Conservation (phyloP, 2,113 vertebrate species). For the Aix galericulata region DNA sequence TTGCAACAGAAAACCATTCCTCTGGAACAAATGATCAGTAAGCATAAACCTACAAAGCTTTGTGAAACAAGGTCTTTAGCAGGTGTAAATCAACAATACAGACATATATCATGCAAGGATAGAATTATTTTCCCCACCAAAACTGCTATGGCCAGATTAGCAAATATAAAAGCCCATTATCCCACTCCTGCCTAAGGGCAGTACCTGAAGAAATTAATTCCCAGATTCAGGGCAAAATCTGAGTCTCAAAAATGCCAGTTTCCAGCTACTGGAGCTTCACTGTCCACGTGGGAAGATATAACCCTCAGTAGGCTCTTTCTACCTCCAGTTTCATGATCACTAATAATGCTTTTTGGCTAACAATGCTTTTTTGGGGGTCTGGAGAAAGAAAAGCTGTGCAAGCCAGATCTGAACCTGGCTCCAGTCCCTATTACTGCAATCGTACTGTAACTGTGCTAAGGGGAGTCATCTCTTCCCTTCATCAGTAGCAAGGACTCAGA, state of each 20-base stretch:
- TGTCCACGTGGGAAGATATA: not conserved
- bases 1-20: not conserved
- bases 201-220: not conserved
- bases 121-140: not conserved
- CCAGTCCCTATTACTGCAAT: not conserved
- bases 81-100: not conserved
- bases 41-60: not conserved
- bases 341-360: not conserved
- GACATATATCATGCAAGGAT: fast-evolving
- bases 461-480: slow-evolving; percentile 37
- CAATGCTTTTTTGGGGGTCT: not conserved
- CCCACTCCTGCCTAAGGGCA: not conserved
- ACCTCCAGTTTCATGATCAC: not conserved
- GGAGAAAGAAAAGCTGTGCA: not conserved
- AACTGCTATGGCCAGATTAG: not conserved
- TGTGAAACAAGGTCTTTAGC: not conserved
- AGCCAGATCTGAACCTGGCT: not conserved
- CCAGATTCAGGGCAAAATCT: not conserved
- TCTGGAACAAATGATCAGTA: not conserved
- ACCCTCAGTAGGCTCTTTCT: not conserved
- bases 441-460: slow-evolving; percentile 16
- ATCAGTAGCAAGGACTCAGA: slow-evolving; percentile 10
- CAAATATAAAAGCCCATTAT: not conserved
- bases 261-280: not conserved
- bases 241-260: not conserved